Evolutionary conservation across 2,888 invertebrate genomes (phyloP).

Genomic region (Agrilus mali): DNA sequence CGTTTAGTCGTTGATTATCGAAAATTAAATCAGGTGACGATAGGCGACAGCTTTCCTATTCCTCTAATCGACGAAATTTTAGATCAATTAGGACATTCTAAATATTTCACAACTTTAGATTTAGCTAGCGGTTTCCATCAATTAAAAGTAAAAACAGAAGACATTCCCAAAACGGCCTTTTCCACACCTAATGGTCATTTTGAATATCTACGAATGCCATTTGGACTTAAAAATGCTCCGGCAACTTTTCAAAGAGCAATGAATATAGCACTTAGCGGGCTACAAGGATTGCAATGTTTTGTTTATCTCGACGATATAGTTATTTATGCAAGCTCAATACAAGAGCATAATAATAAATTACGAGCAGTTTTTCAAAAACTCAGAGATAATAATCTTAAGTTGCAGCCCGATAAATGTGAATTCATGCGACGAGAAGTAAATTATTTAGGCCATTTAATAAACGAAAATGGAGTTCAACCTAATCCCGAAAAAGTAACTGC

Average conservation of each 20-base stretch:
- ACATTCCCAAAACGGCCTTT: conserved; percentile 16
- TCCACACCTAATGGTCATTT: conserved; percentile 16
- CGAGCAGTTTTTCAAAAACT: too few relatives aligned
- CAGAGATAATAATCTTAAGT: too few relatives aligned
- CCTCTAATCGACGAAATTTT: conserved; percentile 19
- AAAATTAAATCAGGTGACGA: too few relatives aligned
- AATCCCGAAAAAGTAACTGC: conserved; percentile 2
- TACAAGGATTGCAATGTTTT: conserved; percentile 17
- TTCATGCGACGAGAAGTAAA: neutral
- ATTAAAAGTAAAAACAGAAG: conserved; percentile 3
- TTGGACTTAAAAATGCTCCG: conserved; percentile 18
- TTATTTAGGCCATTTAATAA: conserved; percentile 3
- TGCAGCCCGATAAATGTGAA: conserved; percentile 4
- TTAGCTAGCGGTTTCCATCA: conserved; percentile 8
- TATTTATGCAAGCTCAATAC: too few relatives aligned
- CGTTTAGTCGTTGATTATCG: too few relatives aligned
- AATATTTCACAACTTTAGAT: conserved; percentile 11
- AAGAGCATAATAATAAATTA: too few relatives aligned
- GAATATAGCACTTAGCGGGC: conserved; percentile 16
- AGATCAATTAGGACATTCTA: conserved; percentile 15
- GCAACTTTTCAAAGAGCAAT: conserved; percentile 20
- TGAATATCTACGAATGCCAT: conserved; percentile 16
- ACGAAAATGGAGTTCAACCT: conserved; percentile 1
- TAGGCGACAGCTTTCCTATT: conserved; percentile 17
- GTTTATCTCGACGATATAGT: conserved; percentile 27